phyloP scores from a whole-genome alignment of 2,888 invertebrate genomes.

The Dryococelus australis region DNA sequence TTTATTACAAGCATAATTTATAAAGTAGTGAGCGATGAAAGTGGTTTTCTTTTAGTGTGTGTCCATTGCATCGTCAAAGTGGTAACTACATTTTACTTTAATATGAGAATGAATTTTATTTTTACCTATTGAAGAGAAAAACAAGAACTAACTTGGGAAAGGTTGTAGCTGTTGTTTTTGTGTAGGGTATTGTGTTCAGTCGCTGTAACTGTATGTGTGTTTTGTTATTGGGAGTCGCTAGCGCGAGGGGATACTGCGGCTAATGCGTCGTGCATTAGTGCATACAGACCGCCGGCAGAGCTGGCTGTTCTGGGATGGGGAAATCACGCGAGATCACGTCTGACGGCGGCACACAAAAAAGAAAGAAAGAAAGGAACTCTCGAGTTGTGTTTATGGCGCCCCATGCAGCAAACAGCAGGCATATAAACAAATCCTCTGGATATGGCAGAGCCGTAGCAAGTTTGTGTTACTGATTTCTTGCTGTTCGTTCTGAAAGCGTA shows the following conservation, averaged over 20 bases:
- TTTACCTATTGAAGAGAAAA: too few species aligned
- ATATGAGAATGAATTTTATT: too few species aligned
- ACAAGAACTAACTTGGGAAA: too few species aligned
- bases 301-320: not conserved
- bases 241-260: not conserved
- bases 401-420: not conserved
- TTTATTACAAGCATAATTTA: too few species aligned
- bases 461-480: too few species aligned
- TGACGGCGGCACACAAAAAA: not conserved
- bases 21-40: too few species aligned
- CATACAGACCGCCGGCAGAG: not conserved
- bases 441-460: not conserved
- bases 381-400: not conserved
- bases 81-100: too few species aligned
- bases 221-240: not conserved
- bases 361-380: not conserved
- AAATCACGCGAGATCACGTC: not conserved
- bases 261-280: not conserved
- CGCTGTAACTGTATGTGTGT: not conserved
- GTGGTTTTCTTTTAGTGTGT: too few species aligned
- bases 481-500: too few species aligned
- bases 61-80: too few species aligned
- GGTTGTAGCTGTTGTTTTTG: too few species aligned
- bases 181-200: not conserved
- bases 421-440: not conserved